Percentiles rank a stretch among this genome's conserved stretches.
These are phyloP conservation scores for Wiebesia pumilae DNA, from an alignment of 1,140 invertebrate genomes.

Conservation along the genomic window DNA sequence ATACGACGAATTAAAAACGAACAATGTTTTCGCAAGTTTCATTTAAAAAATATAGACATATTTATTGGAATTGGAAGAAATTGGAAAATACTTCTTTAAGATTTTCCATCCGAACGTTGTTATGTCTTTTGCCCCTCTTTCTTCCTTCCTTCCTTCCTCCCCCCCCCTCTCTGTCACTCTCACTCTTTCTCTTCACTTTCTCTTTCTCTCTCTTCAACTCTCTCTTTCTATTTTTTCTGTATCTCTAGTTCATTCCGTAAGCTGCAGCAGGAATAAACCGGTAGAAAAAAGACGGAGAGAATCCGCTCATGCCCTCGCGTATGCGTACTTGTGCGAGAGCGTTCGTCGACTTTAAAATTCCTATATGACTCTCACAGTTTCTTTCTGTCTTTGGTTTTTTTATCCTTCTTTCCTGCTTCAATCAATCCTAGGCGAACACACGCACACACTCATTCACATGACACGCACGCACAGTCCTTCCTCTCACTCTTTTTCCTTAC, in stretches of 20 bases:
- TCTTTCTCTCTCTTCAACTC: neutral
- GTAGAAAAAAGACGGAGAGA: neutral
- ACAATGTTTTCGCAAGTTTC: too few relatives aligned
- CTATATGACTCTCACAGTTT: constrained; percentile 9
- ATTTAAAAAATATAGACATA: too few relatives aligned
- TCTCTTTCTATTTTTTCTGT: neutral
- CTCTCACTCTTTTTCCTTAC: neutral
- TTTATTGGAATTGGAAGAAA: too few relatives aligned
- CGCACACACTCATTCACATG: neutral
- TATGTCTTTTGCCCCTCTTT: too few relatives aligned
- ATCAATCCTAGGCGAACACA: neutral
- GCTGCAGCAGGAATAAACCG: neutral
- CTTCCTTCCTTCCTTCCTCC: too few relatives aligned
- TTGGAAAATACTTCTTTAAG: too few relatives aligned
- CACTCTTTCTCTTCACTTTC: too few relatives aligned
- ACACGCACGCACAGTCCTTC: neutral
- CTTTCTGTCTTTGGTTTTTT: neutral
- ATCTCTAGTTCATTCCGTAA: neutral
- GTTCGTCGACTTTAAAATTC: constrained; percentile 8
- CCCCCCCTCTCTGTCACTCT: too few relatives aligned
- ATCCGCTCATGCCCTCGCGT: too few relatives aligned
- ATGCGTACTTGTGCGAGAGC: neutral
- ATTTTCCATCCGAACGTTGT: too few relatives aligned
- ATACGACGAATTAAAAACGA: too few relatives aligned
- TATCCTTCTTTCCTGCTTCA: neutral